Evolutionary conservation across 2,113 vertebrate genomes (phyloP), one percentile per base, ranked within the genome.

Genomic region (Microcebus griseorufus): DNA sequence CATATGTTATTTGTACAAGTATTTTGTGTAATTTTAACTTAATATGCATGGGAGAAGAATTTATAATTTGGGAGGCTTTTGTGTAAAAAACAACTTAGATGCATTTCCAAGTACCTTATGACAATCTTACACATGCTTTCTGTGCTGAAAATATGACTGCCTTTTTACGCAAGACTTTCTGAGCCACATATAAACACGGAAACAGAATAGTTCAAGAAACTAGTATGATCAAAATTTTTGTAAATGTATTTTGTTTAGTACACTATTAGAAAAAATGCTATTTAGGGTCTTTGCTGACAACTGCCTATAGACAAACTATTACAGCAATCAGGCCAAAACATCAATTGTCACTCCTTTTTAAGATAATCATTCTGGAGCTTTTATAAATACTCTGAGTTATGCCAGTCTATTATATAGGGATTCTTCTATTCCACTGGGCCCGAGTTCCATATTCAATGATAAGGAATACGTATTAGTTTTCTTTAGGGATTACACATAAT

Each of bases 1-100:
- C 37, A 27, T 70, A 22, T 88, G 51, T 32, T 88, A 85, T 97
- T 93, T 96, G 93, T 72, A 32, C 45, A 70, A 86, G 20, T 42
- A 60, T 86, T 92, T 90, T 62, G 3, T 89, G 7, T 81, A 94
- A 92, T 83, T 92, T 73, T 87, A 79, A 53, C 29, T 92, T 8
- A 37, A 90, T 90, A 62, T 93, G 7, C 22, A 87, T 64, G 11
- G 58, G 25, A 82, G 20, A 65, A 76, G 6, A 79, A 84, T 90
- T 64, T 80, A 42, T 79, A 90, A 70, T 67, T 78, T 73, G 25
- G 20, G 9, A 55, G 69, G 3, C 7, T 42, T 60, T 51, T 75
- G 79, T 48, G 9, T 23, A 51, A 92, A 60, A 79, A 92, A 92
- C 25, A 64, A 65, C 18, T 80, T 95, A 51, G 29, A 90, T 37